Evolutionary conservation across 2,113 vertebrate genomes (phyloP), one percentile per base, ranked within the genome.

Genomic region (Serinus canaria): DNA sequence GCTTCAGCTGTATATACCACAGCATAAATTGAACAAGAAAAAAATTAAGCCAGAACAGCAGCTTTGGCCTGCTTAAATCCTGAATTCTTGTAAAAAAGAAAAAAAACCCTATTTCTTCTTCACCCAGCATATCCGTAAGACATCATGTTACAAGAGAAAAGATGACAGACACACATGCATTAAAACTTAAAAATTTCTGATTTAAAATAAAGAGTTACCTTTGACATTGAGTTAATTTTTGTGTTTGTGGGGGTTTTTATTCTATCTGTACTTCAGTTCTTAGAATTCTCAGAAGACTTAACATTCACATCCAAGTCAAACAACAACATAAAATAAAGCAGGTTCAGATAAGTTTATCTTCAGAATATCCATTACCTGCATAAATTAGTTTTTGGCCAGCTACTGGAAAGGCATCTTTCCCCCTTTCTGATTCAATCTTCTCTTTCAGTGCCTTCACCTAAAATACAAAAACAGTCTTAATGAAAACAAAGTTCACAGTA

Each of bases 331-430:
- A 83, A 70, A 62, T 7, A 58, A 37, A 6, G 13, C 6, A 56
- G 9, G 43, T 52, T 62, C 27, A 66, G 24, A 53, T 14, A 72
- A 18, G 56, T 21, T 21, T 59, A 23, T 20, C 46, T 66, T 92
- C 49, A 87, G 41, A 67, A 79, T 69, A 92, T 59, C 14, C 37
- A 68, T 97, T 98, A 99, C 99, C 99, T 98, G 99, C 99, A 98
- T 99, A 99, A 97, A 99, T 99, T 97, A 99, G 97, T 94, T 99
- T 99, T 97, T 99, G 99, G 82, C 99, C 99, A 74, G 98, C 98
- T 82, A 99, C 98, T 85, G 99, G 98, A 97, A 99, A 99, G 81
- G 97, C 96, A 94, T 99, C 99, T 91, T 98, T 99, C 46, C 99
- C 99, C 67, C 98, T 99, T 97, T 99, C 99, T 91, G 98, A 98